phyloP scores from a whole-genome alignment of 2,113 vertebrate genomes.

The Nycticebus coucang region DNA sequence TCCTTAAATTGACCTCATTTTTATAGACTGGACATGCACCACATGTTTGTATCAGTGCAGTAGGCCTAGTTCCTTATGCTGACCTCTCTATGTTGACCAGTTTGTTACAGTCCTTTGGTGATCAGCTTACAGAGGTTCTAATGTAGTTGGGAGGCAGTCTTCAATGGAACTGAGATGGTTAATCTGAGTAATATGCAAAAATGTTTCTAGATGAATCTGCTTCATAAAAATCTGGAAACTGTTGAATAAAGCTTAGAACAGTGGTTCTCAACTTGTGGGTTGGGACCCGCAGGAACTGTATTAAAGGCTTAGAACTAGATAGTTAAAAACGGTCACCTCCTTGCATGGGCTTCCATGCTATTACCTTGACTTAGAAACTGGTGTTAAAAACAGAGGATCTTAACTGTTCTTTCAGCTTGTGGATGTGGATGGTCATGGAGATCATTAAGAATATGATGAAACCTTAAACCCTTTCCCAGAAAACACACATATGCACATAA shows the following conservation, averaged over 20 bases:
- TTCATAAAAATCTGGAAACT: not conserved
- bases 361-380: not conserved
- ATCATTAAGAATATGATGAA: not conserved
- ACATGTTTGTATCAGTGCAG: too few species aligned
- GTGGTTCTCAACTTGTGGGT: too few species aligned
- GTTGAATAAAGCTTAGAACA: not conserved
- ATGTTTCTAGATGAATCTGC: slow-evolving; percentile 19
- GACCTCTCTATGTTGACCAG: too few species aligned
- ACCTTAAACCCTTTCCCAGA: not conserved
- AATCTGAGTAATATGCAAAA: not conserved
- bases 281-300: too few species aligned
- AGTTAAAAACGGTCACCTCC: not conserved
- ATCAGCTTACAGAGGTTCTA: too few species aligned
- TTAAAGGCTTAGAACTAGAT: not conserved
- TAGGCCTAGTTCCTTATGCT: too few species aligned
- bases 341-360: not conserved
- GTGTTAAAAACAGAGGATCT: not conserved
- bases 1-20: too few species aligned
- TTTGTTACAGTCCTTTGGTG: too few species aligned
- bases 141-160: not conserved
- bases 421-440: not conserved
- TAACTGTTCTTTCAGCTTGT: not conserved
- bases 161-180: not conserved
- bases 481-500: not conserved
- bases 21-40: too few species aligned